phyloP scores from a whole-genome alignment of 2,888 invertebrate genomes.

The Carterocephalus palaemon region DNA sequence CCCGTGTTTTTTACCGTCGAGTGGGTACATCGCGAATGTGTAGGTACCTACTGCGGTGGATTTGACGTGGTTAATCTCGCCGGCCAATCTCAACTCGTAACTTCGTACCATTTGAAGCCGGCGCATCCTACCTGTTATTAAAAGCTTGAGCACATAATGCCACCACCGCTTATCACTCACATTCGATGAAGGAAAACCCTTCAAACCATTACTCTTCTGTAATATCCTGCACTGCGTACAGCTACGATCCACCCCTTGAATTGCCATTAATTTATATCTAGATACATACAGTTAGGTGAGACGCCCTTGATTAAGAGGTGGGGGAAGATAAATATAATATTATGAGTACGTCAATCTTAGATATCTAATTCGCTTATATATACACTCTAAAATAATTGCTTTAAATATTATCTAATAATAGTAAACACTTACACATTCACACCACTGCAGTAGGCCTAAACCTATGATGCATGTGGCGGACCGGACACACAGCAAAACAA shows the following conservation, averaged over 20 bases:
- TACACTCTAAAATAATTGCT: no score
- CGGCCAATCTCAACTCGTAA: constrained; percentile 12
- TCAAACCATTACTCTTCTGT: constrained; percentile 10
- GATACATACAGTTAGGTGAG: no score
- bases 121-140: constrained; percentile 21
- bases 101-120: constrained; percentile 23
- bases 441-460: no score
- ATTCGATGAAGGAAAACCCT: constrained; percentile 16
- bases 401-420: no score
- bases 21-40: constrained; percentile 8
- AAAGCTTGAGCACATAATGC: constrained; percentile 16
- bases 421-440: no score
- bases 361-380: no score
- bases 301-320: no score
- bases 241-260: constrained; percentile 4
- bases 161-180: constrained; percentile 17
- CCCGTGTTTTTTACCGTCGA: constrained; percentile 40
- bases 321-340: no score
- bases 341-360: no score
- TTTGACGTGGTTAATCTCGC: constrained; percentile 25
- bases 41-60: constrained; percentile 11
- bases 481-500: no score
- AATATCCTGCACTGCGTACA: constrained; percentile 14
- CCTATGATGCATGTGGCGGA: no score
- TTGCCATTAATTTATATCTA: constrained; percentile 9